Evolutionary conservation across 2,888 invertebrate genomes (phyloP), one percentile per base, ranked within the genome.

Genomic region (Hyalella azteca): DNA sequence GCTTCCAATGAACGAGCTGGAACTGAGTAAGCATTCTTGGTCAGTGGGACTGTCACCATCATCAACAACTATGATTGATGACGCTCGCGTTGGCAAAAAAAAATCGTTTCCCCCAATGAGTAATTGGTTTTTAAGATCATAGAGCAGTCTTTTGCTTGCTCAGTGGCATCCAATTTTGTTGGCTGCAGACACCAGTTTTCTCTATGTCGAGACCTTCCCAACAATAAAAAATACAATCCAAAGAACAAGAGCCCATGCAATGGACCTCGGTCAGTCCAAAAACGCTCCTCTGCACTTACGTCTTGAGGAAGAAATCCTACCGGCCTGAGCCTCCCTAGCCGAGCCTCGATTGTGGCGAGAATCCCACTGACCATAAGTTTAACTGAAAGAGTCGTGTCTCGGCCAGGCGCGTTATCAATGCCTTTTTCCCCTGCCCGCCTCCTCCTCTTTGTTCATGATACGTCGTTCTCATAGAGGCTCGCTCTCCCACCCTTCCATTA

Each of bases 351-450:
- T 15, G 5, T n/a, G 7, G 66, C 66, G n/a, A 29, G 66, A 36
- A 36, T 36, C 66, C 45, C 45, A 36, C 66, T 66, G 66, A 66
- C 66, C 66, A 66, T 66, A 66, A 66, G 66, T 66, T 66, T 66
- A 66, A 66, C 66, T 66, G 36, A 66, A 66, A 66, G 66, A 66
- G 66, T 66, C 66, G 66, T 66, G 66, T 66, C 66, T 66, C n/a
- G 32, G 66, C 66, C 66, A 66, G 66, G 36, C 39, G 66, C 66
- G 66, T 66, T 36, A 66, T 66, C 66, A 66, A 66, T 66, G 66
- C 66, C 66, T 29, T 66, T 39, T 32, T 7, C 39, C 66, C 66
- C 36, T 15, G 45, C 45, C 66, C 39, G 4, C 66, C 5, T n/a
- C 36, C 66, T 19, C 66, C 54, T 66, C 66, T 36, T 36, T 36